Percentiles rank a stretch among this genome's conserved stretches.
Conservation (phyloP, 2,797 vertebrate species). For the Enteromius paludinosus region DNA sequence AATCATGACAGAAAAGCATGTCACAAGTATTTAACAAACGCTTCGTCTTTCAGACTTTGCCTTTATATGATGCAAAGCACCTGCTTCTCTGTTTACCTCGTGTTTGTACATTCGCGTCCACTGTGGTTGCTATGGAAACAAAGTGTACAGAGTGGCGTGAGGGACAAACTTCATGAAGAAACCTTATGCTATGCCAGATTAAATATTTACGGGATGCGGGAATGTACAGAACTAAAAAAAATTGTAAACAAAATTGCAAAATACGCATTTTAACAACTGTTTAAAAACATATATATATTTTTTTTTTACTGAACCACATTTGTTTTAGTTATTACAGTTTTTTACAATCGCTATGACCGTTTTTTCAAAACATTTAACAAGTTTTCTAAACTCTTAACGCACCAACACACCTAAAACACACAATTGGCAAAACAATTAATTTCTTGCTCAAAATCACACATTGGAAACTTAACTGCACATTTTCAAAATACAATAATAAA, state of each 20-base stretch:
- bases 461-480: no score
- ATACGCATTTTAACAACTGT: background rate
- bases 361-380: no score
- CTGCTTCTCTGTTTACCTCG: background rate
- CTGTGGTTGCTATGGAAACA: constrained; percentile 71
- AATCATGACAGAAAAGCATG: background rate
- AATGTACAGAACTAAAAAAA: background rate
- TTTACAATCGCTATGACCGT: no score
- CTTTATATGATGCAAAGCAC: background rate
- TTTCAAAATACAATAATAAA: no score
- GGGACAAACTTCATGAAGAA: constrained; percentile 57
- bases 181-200: background rate
- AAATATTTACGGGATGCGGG: background rate
- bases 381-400: no score
- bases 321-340: background rate
- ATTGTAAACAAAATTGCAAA: background rate
- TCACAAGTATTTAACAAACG: background rate
- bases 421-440: no score
- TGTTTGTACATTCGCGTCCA: constrained; percentile 28
- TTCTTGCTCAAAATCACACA: no score
- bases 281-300: background rate
- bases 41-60: background rate
- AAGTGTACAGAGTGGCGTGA: background rate
- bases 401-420: no score
- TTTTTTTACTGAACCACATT: background rate